Base-by-base conservation (phyloP, 2,113 vertebrate species). In the Cepphus grylle region DNA sequence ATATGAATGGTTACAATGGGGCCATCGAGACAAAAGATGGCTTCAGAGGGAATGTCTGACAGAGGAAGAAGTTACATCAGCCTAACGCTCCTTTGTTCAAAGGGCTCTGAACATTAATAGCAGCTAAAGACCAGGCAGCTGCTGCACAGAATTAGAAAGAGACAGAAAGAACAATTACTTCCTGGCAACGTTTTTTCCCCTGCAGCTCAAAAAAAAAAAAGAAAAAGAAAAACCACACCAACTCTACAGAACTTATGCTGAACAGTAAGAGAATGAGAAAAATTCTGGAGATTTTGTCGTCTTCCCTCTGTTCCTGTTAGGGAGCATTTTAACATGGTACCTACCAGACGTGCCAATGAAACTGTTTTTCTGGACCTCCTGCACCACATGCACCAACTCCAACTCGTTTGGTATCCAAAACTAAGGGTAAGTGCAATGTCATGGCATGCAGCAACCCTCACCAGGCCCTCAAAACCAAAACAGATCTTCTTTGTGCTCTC, bases 131-230 rank as follows among this genome's bases (percentile, higher is more conserved):
- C 58, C 22, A 95, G 79, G 93, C 96, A 97, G 96, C 94, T 96
- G 96, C 94, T 95, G 90, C 93, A 94, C 92, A 93, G 96, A 96
- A 96, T 96, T 97, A 95, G 85, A 94, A 89, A 95, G 86, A 94
- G 91, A 87, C 89, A 94, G 84, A 91, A 96, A 95, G 93, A 96
- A 95, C 96, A 96, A 95, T 94, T 82, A 95, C 93, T 96, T 97
- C 95, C 95, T 94, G 87, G 89, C 84, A 94, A 85, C 11, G 0
- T 66, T 79, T 84, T 66, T 87, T 9, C 27, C 80, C 77, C 87
- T 76, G 66, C 66, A 96, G 92, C 67, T 94, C 69, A 93, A 73
- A 73, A 72, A 62, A 36, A n/a, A 27, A 79, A 70, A 27, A 10
- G 69, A 72, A 62, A 36, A n/a, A 27, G 76, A 70, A 27, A 10